Evolutionary conservation across 2,113 vertebrate species (phyloP), one percentile per base, ranked within the genome.

Genomic region (Silurus meridionalis): DNA sequence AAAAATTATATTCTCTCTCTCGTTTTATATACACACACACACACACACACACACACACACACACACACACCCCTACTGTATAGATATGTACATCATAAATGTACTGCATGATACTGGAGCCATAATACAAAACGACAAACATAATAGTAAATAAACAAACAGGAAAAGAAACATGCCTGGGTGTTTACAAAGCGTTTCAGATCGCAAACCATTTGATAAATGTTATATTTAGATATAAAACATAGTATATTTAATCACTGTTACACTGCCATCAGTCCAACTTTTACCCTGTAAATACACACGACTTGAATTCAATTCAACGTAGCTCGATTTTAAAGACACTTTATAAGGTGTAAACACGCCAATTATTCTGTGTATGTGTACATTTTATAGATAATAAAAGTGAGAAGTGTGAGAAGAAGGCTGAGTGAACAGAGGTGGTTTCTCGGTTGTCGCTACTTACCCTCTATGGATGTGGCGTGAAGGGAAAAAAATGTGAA

Each of bases 381-480:
- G 13, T 5, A 52, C 4, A 52, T 1, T n/a, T 58, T 10, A 19
- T 0, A 46, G 4, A 0, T 69, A 2, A 66, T 4, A 60, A 15
- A 79, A 19, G 8, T 19, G 0, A 5, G 1, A 17, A 19, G 14
- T 37, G 37, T 6, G 10, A 80, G 19, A 46, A 61, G 28, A 57
- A 48, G 58, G 1, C 28, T 6, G 57, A 13, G 25, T 21, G 28
- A 80, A 46, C n/a, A 21, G 55, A 55, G 55, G 28, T 80, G 78
- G 28, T 3, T 78, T 78, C 3, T 78, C 17, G 37, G 11, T 5
- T 64, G 64, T 53, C 53, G 19, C 1, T 77, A 86, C 86, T 87
- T 78, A 87, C 86, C 86, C 86, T 67, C 13, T 82, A 53, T 77
- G 80, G 71, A 83, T n/a, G 80, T 23, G 61, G 28, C 50, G 63